These are phyloP conservation scores for Cantharis rufa DNA, from an alignment of 2,888 invertebrate species.

Conservation along the genomic window DNA sequence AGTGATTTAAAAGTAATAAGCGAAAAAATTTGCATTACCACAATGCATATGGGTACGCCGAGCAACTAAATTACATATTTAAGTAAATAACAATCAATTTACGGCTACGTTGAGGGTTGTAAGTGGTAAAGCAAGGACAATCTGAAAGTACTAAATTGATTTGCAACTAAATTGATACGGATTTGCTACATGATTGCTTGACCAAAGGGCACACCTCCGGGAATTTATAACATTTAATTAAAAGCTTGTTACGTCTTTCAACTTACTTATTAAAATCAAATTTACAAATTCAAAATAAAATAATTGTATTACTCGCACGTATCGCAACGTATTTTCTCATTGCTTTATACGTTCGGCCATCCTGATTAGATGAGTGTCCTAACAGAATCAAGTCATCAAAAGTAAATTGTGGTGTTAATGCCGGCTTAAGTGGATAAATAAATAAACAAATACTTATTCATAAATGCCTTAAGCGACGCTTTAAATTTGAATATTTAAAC, in stretches of 20 bases:
- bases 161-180: constrained; percentile 45
- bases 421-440: neutral
- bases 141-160: constrained; percentile 38
- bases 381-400: neutral
- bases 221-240: constrained; percentile 51
- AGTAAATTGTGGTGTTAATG: neutral
- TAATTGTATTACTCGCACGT: neutral
- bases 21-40: constrained; percentile 5
- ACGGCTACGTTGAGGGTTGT: constrained; percentile 24
- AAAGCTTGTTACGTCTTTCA: constrained; percentile 46
- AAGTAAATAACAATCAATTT: constrained; percentile 31
- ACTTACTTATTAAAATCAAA: constrained; percentile 43
- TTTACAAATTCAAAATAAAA: constrained; percentile 38
- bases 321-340: neutral
- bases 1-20: constrained; percentile 11
- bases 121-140: constrained; percentile 29
- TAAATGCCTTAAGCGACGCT: neutral
- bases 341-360: too few relatives aligned
- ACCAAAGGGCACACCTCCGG: constrained; percentile 50
- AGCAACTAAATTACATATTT: constrained; percentile 26
- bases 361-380: neutral
- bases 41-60: constrained; percentile 1
- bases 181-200: constrained; percentile 49
- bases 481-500: neutral
- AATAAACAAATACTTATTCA: neutral